Evolutionary conservation across 2,888 invertebrate species (phyloP).

Genomic region (Archips xylosteana): DNA sequence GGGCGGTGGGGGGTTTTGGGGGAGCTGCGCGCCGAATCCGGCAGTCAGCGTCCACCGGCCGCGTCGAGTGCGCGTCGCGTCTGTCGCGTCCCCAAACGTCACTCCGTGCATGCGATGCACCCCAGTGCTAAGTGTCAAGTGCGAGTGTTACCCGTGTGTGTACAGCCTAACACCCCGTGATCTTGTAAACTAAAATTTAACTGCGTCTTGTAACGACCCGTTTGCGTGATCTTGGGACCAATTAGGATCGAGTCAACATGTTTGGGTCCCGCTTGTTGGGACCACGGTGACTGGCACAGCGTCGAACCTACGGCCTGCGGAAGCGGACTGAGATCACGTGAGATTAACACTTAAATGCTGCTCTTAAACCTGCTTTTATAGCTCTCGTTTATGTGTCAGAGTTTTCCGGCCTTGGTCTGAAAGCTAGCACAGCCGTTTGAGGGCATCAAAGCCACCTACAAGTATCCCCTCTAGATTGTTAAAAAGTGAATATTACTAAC

Average conservation of each 20-base stretch:
- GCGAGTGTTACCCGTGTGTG: not conserved
- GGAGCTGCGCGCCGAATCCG: conserved; percentile 64
- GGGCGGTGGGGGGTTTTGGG: conserved; percentile 47
- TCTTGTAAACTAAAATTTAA: conserved; percentile 20
- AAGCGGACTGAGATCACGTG: conserved; percentile 37
- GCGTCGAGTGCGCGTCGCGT: conserved; percentile 50
- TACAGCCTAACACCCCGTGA: conserved; percentile 30
- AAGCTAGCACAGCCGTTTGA: no score
- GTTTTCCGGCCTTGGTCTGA: not conserved
- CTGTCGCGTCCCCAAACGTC: no score
- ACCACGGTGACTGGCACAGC: conserved; percentile 33
- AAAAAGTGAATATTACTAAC: no score
- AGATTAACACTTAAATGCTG: conserved; percentile 39
- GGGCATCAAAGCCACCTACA: no score
- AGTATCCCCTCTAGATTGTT: no score
- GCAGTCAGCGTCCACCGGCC: conserved; percentile 65
- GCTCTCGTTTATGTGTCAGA: conserved; percentile 27
- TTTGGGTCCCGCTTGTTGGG: conserved; percentile 25
- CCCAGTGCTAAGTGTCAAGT: conserved; percentile 36
- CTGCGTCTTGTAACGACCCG: conserved; percentile 26
- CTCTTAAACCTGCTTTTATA: conserved; percentile 44
- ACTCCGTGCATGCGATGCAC: conserved; percentile 1
- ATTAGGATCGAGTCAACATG: conserved; percentile 42
- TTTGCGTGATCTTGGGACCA: conserved; percentile 44
- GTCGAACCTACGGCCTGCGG: conserved; percentile 14